Evolutionary conservation across 1,140 invertebrate species (phyloP).

Genomic region (Rhagoletis pomonella): DNA sequence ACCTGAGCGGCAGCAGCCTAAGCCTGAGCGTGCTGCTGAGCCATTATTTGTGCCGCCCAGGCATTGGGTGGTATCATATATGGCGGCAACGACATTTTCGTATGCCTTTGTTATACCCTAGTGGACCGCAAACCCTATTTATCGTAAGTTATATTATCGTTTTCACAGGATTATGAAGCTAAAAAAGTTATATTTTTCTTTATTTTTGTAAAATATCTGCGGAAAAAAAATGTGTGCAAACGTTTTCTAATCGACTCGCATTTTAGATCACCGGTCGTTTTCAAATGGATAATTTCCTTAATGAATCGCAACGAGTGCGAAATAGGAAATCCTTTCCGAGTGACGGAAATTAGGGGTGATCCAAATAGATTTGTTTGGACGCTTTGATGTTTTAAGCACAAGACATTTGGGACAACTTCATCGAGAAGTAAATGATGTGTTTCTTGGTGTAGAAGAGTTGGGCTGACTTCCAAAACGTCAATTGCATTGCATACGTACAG

Average conservation of each 20-base stretch:
- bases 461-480: too few species aligned
- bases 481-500: too few species aligned
- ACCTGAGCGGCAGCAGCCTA: constrained; percentile 76
- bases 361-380: too few species aligned
- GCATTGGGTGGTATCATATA: constrained; percentile 88
- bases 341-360: too few species aligned
- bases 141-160: neutral
- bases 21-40: constrained; percentile 79
- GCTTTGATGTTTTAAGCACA: too few species aligned
- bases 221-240: constrained; percentile 1
- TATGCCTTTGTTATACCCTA: neutral
- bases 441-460: too few species aligned
- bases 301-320: too few species aligned
- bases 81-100: constrained; percentile 80
- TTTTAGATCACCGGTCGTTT: too few species aligned
- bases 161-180: neutral
- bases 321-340: too few species aligned
- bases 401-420: too few species aligned
- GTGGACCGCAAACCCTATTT: neutral
- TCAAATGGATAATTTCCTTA: too few species aligned
- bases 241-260: constrained; percentile 37
- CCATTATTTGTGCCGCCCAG: constrained; percentile 89
- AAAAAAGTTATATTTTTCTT: constrained; percentile 1
- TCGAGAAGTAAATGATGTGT: too few species aligned
- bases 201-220: neutral